phyloP scores from a whole-genome alignment of 2,888 invertebrate genomes.

The Hydrotaea cyrtoneurina region DNA sequence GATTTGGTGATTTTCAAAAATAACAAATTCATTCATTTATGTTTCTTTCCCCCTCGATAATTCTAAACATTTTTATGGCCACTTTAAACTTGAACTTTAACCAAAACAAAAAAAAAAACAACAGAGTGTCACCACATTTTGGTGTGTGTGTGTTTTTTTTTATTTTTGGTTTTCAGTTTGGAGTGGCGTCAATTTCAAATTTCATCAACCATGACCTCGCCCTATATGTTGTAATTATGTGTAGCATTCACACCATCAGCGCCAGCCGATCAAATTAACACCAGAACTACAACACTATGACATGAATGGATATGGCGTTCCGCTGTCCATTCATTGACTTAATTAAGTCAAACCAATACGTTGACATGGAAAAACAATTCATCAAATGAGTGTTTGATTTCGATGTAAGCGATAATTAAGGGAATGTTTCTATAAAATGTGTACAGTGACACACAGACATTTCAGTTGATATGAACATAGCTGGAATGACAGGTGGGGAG shows the following conservation, averaged over 20 bases:
- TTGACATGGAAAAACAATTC: background rate
- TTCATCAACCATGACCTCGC: constrained; percentile 29
- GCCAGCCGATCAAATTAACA: constrained; percentile 23
- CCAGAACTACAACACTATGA: background rate
- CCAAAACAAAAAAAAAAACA: background rate
- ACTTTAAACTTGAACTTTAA: background rate
- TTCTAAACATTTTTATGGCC: background rate
- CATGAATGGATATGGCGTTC: background rate
- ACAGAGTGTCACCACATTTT: constrained; percentile 7
- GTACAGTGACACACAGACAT: background rate
- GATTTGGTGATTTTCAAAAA: too few relatives aligned
- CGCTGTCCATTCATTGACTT: background rate
- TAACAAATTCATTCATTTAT: too few relatives aligned
- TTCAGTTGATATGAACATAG: background rate
- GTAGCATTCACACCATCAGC: constrained; percentile 1
- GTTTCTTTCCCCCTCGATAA: background rate
- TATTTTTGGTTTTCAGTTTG: background rate
- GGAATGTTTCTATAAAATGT: background rate
- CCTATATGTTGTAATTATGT: constrained; percentile 13
- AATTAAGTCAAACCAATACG: constrained; percentile 8
- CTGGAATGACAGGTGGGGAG: too few relatives aligned
- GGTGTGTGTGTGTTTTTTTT: background rate
- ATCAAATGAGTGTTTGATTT: background rate
- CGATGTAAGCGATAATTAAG: constrained; percentile 1
- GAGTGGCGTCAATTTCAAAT: constrained; percentile 8